Conservation (phyloP, 2,888 invertebrate genomes). For the Drosophila melanocephala region DNA sequence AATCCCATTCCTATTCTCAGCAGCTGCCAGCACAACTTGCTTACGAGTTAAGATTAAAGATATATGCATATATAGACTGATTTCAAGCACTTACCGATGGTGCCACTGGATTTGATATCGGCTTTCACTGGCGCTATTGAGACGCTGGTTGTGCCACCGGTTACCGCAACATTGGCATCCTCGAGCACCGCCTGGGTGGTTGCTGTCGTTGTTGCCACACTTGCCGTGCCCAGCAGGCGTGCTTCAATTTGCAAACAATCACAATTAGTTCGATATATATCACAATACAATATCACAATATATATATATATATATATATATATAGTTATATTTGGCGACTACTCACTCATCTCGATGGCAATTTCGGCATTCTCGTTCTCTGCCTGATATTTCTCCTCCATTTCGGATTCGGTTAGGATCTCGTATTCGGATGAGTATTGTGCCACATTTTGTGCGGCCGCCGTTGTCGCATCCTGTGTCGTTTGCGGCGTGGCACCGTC, state of each 20-base stretch:
- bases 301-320: background rate
- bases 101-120: slow-evolving; percentile 75
- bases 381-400: slow-evolving; percentile 83
- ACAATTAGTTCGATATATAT: background rate
- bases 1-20: background rate
- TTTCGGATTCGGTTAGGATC: slow-evolving; percentile 85
- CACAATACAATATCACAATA: background rate
- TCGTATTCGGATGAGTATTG: slow-evolving; percentile 85
- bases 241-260: slow-evolving; percentile 58
- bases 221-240: slow-evolving; percentile 77
- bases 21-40: background rate
- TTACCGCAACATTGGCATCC: slow-evolving; percentile 49
- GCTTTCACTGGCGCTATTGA: slow-evolving; percentile 75
- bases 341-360: slow-evolving; percentile 84
- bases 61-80: background rate
- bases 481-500: slow-evolving; percentile 82
- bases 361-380: slow-evolving; percentile 84
- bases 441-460: slow-evolving; percentile 81
- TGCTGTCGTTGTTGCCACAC: slow-evolving; percentile 53
- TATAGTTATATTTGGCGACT: background rate
- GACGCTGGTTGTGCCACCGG: slow-evolving; percentile 53
- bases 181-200: slow-evolving; percentile 74
- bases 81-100: slow-evolving; percentile 68
- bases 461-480: slow-evolving; percentile 81
- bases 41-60: background rate